Evolutionary conservation across 2,113 vertebrate species (phyloP).

Genomic region (Callospermophilus lateralis): DNA sequence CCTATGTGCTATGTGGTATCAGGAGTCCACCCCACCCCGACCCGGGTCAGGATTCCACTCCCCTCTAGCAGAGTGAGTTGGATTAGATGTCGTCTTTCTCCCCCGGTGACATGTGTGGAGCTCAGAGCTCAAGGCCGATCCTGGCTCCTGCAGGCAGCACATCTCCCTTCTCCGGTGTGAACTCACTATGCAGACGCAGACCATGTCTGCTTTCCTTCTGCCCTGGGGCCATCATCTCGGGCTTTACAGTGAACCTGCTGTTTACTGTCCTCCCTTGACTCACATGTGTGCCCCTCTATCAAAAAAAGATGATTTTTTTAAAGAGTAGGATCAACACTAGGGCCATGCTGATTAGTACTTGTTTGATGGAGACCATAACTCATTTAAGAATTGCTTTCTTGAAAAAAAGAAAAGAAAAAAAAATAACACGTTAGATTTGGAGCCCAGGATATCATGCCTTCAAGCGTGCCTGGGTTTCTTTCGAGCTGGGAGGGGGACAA

Average conservation of each 20-base stretch:
- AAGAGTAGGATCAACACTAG: background rate
- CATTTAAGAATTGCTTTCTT: slow-evolving; percentile 33
- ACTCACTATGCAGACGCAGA: background rate
- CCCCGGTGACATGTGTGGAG: background rate
- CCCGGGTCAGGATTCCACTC: background rate
- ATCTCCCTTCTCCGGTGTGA: background rate
- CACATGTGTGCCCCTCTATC: background rate
- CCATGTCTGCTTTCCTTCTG: background rate
- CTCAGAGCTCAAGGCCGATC: background rate
- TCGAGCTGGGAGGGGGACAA: background rate
- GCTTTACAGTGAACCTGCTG: background rate
- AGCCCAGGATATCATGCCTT: background rate
- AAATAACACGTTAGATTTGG: background rate
- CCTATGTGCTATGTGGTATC: background rate
- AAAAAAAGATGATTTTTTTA: background rate
- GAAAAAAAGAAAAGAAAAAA: background rate
- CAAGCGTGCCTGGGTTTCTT: background rate
- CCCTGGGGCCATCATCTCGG: background rate
- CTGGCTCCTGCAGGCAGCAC: background rate
- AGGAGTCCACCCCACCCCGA: no score
- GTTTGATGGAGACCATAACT: slow-evolving; percentile 51
- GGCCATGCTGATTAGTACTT: background rate
- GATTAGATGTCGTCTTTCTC: background rate
- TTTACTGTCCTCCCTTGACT: background rate
- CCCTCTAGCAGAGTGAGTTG: background rate